These are phyloP conservation scores for Porphyrio hochstetteri DNA, from an alignment of 2,113 vertebrate species.

Conservation along the genomic window DNA sequence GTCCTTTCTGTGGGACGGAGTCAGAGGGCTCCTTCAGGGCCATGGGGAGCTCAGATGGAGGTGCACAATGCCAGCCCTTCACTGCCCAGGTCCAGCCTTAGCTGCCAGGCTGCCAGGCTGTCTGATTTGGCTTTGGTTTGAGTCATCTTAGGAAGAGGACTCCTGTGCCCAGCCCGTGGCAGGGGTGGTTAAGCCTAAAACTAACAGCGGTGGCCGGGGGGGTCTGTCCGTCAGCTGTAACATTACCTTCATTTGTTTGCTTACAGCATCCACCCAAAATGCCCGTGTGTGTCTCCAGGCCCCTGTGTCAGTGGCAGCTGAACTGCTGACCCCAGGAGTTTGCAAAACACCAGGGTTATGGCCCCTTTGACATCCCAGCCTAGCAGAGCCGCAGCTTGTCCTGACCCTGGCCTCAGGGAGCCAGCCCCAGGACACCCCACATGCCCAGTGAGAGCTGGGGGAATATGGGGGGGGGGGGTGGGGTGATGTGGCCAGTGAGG, in stretches of 20 bases:
- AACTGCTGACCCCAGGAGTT: slow-evolving; percentile 75
- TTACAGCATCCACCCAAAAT: slow-evolving; percentile 69
- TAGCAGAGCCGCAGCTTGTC: neutral
- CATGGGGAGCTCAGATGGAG: neutral
- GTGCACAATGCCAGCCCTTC: neutral
- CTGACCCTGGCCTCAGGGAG: neutral
- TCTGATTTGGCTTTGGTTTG: neutral
- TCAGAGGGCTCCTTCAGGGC: neutral
- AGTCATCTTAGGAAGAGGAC: neutral
- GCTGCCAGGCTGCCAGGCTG: neutral
- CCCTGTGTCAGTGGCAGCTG: slow-evolving; percentile 67
- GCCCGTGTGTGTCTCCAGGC: slow-evolving; percentile 63
- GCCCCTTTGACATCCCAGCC: slow-evolving; percentile 57
- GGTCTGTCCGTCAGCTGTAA: neutral
- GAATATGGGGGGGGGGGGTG: neutral
- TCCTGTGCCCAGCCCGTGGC: fast-evolving
- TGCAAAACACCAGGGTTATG: slow-evolving; percentile 69
- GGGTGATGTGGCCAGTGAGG: fast-evolving
- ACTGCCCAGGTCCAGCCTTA: neutral
- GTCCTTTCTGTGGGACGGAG: neutral
- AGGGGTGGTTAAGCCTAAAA: slow-evolving; percentile 16
- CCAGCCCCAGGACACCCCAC: neutral
- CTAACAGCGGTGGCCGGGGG: neutral
- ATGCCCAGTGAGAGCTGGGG: fast-evolving
- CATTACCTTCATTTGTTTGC: slow-evolving; percentile 67